Evolutionary conservation across 1,140 invertebrate species (phyloP).

Genomic region (Gryon sp.): DNA sequence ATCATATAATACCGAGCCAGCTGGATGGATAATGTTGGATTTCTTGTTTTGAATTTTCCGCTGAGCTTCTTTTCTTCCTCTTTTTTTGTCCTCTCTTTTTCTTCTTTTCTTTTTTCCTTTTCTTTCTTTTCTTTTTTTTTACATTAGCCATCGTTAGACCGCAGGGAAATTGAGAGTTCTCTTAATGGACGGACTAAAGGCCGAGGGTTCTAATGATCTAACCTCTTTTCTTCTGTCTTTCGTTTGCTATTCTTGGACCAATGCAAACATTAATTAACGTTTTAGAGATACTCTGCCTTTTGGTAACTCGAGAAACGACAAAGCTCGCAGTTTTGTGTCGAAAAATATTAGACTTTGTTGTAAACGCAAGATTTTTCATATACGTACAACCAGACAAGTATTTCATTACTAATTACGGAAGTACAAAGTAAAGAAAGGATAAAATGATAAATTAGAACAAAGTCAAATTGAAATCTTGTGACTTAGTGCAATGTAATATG

Average conservation of each 20-base stretch:
- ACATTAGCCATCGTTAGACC: constrained; percentile 5
- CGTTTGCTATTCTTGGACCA: background rate
- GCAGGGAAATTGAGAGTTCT: constrained; percentile 6
- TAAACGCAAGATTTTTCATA: too few relatives aligned
- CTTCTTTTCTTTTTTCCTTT: background rate
- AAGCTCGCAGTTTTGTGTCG: too few relatives aligned
- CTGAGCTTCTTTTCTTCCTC: too few relatives aligned
- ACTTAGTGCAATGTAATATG: too few relatives aligned
- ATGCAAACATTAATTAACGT: background rate
- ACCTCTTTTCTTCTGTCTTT: background rate
- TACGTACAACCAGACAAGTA: too few relatives aligned
- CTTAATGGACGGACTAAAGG: background rate
- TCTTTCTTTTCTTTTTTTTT: background rate
- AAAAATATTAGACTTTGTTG: too few relatives aligned
- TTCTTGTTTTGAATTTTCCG: constrained; percentile 33
- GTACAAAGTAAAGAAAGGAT: too few relatives aligned
- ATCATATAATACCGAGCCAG: constrained; percentile 10
- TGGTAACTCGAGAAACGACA: too few relatives aligned
- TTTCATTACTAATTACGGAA: too few relatives aligned
- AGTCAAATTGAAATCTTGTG: too few relatives aligned
- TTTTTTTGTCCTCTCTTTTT: background rate
- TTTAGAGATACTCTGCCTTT: too few relatives aligned
- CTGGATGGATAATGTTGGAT: constrained; percentile 13
- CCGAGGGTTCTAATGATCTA: background rate
- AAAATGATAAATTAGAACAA: too few relatives aligned